Base-by-base conservation (phyloP, 2,113 vertebrate species). In the Varanus komodoensis region DNA sequence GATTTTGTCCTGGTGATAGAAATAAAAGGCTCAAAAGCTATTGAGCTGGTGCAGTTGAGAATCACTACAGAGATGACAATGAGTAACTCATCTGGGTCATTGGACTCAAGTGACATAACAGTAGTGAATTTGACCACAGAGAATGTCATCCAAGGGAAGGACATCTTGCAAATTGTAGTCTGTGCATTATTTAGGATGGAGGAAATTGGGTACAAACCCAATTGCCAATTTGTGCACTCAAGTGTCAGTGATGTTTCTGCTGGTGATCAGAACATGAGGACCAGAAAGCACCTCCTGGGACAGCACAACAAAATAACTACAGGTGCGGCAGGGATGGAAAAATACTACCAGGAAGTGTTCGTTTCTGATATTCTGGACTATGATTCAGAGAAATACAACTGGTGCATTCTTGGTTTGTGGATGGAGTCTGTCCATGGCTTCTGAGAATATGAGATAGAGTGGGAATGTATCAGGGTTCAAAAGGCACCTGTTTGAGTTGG, bases 1-100 rank as follows among this genome's bases (percentile, higher is more conserved):
- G 98, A 98, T 89, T 97, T 98, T 74, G 94, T 98, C 69, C 92
- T 98, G 85, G 91, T 98, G 34, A 96, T 98, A 87, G 96, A 98
- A 90, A 97, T 97, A 0, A 97, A 98, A 86, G 95, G 94, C 0
- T 29, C 92, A 78, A 94, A 94, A 86, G 86, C 94, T 0, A 89
- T 91, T 9, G 90, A 93, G n/a, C 23, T 96, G 29, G 9, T 94
- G 12, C 94, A 88, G 87, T 29, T 95, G 2, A 88, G 29, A 95
- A 97, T 11, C 94, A 96, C 67, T 98, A 96, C 85, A 97, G 98
- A 79, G 97, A 97, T 29, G 98, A 98, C 91, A 97, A 96, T 82
- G 97, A 98, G 78, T 93, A 98, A 61, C 97, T 98, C 75, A 98
- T 97, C 0, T 87, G 98, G 79, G 97, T 98, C 3, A 93, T 98